These are phyloP conservation scores for Acronicta aceris DNA, from an alignment of 2,888 invertebrate genomes.

Conservation along the genomic window DNA sequence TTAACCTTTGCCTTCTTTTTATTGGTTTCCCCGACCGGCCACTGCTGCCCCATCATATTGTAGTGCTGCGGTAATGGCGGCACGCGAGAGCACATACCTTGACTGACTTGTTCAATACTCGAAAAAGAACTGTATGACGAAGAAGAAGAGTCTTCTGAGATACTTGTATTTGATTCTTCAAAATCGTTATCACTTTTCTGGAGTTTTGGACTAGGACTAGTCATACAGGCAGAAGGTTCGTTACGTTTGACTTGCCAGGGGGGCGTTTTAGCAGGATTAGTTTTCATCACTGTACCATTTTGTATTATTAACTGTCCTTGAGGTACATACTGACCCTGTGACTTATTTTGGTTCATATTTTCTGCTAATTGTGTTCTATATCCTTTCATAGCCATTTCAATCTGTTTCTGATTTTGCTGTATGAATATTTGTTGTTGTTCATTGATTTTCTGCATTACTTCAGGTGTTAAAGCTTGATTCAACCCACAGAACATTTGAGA, in stretches of 20 bases:
- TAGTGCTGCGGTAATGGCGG: slow-evolving; percentile 93
- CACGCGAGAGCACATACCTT: slow-evolving; percentile 91
- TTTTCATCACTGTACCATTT: slow-evolving; percentile 85
- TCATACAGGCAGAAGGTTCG: slow-evolving; percentile 69
- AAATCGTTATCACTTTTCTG: slow-evolving; percentile 80
- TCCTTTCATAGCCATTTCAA: slow-evolving; percentile 87
- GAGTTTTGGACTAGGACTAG: slow-evolving; percentile 76
- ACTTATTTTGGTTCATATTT: slow-evolving; percentile 73
- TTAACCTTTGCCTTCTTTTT: slow-evolving; percentile 89
- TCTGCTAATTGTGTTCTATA: slow-evolving; percentile 79
- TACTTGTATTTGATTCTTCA: slow-evolving; percentile 75
- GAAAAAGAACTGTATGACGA: slow-evolving; percentile 72
- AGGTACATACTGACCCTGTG: slow-evolving; percentile 73
- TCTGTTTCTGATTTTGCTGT: slow-evolving; percentile 87
- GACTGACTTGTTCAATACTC: slow-evolving; percentile 76
- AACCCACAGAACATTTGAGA: slow-evolving; percentile 84
- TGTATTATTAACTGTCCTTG: slow-evolving; percentile 84
- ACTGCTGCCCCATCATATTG: slow-evolving; percentile 83
- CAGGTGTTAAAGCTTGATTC: slow-evolving; percentile 84
- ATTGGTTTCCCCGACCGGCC: slow-evolving; percentile 76
- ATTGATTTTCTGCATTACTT: slow-evolving; percentile 88
- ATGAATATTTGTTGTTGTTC: slow-evolving; percentile 89
- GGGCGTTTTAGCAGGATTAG: slow-evolving; percentile 88
- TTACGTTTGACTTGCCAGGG: slow-evolving; percentile 89
- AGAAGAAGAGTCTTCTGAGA: slow-evolving; percentile 78